Evolutionary conservation across 2,888 invertebrate species (phyloP).

Genomic region (Macrosoma leucophasiata): DNA sequence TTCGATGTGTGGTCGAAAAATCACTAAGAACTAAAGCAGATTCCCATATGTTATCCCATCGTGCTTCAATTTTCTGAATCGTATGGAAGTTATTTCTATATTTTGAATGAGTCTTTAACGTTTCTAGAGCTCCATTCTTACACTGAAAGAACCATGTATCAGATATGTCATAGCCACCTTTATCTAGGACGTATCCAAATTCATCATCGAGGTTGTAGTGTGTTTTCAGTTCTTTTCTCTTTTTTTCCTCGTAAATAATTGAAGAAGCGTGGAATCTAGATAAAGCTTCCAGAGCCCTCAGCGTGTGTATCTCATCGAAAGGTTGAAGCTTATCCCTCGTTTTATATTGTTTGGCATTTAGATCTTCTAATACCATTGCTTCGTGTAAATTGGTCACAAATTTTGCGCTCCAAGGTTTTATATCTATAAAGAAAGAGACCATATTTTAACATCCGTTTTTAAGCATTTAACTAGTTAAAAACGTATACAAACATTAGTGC

Average conservation of each 20-base stretch:
- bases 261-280: conserved; percentile 71
- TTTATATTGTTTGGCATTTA: conserved; percentile 45
- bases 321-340: conserved; percentile 46
- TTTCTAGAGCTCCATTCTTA: conserved; percentile 49
- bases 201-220: conserved; percentile 45
- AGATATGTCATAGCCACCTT: conserved; percentile 41
- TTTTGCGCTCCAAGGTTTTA: conserved; percentile 51
- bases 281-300: conserved; percentile 57
- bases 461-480: no score
- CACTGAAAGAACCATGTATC: conserved; percentile 55
- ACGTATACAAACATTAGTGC: no score
- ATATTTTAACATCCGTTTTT: no score
- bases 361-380: conserved; percentile 60
- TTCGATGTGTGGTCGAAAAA: conserved; percentile 47
- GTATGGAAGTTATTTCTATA: conserved; percentile 33
- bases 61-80: conserved; percentile 36
- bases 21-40: conserved; percentile 39
- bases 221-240: conserved; percentile 37
- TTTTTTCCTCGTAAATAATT: conserved; percentile 67
- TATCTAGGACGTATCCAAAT: conserved; percentile 35
- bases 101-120: conserved; percentile 46
- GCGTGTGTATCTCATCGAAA: conserved; percentile 64
- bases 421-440: conserved; percentile 33
- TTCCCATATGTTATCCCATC: conserved; percentile 48
- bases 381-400: conserved; percentile 42